These are phyloP conservation scores for Ceratina australensis DNA, from an alignment of 1,140 invertebrate genomes.

Conservation along the genomic window DNA sequence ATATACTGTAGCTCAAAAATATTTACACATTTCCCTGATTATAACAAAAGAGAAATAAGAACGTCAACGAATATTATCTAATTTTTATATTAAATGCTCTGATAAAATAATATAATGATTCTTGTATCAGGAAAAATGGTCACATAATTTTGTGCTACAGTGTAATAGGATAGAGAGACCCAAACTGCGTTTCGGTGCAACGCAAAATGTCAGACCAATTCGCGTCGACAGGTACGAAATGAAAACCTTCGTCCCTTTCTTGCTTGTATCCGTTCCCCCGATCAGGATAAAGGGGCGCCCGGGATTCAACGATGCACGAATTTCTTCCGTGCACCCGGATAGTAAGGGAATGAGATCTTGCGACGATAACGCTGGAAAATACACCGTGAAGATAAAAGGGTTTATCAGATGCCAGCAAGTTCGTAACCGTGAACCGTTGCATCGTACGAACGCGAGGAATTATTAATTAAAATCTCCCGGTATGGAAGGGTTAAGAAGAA, in stretches of 20 bases:
- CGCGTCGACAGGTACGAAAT: constrained; percentile 30
- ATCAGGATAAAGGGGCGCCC: constrained; percentile 9
- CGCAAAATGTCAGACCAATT: constrained; percentile 6
- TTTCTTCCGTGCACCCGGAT: not conserved
- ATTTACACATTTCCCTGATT: no score
- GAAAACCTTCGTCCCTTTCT: constrained; percentile 16
- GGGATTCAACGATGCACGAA: constrained; percentile 15
- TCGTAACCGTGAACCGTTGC: constrained; percentile 7
- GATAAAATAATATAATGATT: no score
- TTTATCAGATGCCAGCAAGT: not conserved
- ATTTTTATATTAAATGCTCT: no score
- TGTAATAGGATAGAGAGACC: not conserved
- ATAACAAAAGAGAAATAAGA: no score
- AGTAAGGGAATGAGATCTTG: not conserved
- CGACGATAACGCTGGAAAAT: not conserved
- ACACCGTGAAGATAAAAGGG: not conserved
- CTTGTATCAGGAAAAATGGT: no score
- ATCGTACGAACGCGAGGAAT: no score
- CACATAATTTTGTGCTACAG: not conserved
- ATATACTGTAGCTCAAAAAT: no score
- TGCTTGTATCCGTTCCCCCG: not conserved
- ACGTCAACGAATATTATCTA: no score
- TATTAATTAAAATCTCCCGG: not conserved
- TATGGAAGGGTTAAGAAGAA: no score
- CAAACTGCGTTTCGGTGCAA: constrained; percentile 32